These are phyloP conservation scores for Nephotettix cincticeps DNA, from an alignment of 1,140 invertebrate species.

Conservation along the genomic window DNA sequence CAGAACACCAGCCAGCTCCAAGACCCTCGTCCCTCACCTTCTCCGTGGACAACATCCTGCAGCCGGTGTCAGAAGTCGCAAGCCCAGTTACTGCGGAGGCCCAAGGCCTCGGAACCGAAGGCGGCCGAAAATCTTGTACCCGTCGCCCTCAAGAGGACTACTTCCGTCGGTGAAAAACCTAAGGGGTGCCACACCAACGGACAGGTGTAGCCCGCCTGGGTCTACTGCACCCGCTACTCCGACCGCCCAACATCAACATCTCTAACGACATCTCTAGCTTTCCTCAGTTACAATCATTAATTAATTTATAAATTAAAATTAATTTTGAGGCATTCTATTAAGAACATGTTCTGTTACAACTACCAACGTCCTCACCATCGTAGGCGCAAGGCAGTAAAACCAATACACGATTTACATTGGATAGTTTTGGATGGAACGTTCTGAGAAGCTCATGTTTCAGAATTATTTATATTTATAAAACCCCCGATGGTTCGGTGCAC, in stretches of 20 bases:
- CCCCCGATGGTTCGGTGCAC: no score
- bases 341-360: no score
- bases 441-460: no score
- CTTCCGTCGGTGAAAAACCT: conserved; percentile 31
- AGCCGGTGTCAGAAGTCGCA: conserved; percentile 44
- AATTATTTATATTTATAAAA: no score
- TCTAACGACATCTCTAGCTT: no score
- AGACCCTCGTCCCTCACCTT: conserved; percentile 45
- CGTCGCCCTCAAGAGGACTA: conserved; percentile 32
- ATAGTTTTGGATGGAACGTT: no score
- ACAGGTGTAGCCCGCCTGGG: conserved; percentile 78
- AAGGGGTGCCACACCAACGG: conserved; percentile 47
- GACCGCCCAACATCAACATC: conserved; percentile 91
- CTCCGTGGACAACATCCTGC: conserved; percentile 63
- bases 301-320: no score
- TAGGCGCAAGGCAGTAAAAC: no score
- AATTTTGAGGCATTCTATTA: no score
- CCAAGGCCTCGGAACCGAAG: conserved; percentile 38
- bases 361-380: no score
- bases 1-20: conserved; percentile 11
- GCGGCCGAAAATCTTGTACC: conserved; percentile 9
- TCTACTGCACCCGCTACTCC: conserved; percentile 92
- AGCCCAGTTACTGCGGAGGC: conserved; percentile 32
- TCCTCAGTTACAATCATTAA: no score
- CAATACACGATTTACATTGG: no score